These are phyloP conservation scores for Lottia gigantea DNA, from an alignment of 2,888 invertebrate genomes.

Conservation along the genomic window DNA sequence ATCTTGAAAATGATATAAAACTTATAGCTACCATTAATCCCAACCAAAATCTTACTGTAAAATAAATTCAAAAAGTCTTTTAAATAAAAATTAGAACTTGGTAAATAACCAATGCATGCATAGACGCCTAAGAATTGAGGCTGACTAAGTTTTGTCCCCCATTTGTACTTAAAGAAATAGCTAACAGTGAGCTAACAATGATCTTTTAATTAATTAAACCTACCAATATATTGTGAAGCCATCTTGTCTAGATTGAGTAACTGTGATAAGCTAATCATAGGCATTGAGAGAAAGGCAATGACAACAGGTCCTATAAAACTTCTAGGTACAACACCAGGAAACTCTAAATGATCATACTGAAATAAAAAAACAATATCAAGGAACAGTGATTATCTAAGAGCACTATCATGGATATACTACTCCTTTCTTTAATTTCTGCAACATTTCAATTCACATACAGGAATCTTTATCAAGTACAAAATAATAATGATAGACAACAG, in stretches of 20 bases:
- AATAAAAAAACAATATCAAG: slow-evolving; percentile 41
- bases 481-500: no score
- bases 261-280: slow-evolving; percentile 70
- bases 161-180: no score
- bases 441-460: no score
- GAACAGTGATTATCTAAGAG: no score
- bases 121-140: no score
- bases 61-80: slow-evolving; percentile 7
- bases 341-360: slow-evolving; percentile 97
- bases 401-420: no score
- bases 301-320: slow-evolving; percentile 92
- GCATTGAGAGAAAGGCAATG: slow-evolving; percentile 82
- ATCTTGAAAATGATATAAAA: slow-evolving; percentile 80
- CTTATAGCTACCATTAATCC: slow-evolving; percentile 81
- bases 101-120: no score
- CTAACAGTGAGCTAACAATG: no score
- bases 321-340: slow-evolving; percentile 95
- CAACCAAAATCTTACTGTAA: slow-evolving; percentile 84
- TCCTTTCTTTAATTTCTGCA: no score
- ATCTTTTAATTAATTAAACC: slow-evolving; percentile 16
- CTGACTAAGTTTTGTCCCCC: no score
- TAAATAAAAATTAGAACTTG: no score
- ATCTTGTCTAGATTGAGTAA: slow-evolving; percentile 81
- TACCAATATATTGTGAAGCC: slow-evolving; percentile 81
- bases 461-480: no score